These are phyloP conservation scores for Glyphotaelius pellucidus DNA, from an alignment of 2,888 invertebrate species.

Conservation along the genomic window DNA sequence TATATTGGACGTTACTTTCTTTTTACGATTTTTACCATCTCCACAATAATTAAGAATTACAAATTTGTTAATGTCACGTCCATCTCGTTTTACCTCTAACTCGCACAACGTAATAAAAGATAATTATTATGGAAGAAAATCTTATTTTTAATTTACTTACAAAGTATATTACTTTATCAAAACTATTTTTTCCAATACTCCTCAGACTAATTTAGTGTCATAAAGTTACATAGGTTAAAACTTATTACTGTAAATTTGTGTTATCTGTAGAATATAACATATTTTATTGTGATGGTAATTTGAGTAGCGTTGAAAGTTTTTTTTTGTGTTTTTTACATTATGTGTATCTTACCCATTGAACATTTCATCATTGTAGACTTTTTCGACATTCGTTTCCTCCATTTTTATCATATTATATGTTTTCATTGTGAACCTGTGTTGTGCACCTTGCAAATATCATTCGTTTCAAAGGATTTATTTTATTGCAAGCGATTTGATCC, in stretches of 20 bases:
- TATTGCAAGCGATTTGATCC: not conserved
- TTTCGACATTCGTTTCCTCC: not conserved
- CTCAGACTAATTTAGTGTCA: not conserved
- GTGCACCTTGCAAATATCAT: not conserved
- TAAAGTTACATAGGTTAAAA: not conserved
- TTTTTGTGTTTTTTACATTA: not conserved
- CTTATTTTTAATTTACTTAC: not conserved
- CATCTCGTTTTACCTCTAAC: not conserved
- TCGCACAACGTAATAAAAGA: not conserved
- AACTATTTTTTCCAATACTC: not conserved
- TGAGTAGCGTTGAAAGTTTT: not conserved
- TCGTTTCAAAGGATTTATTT: not conserved
- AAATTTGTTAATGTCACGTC: not conserved
- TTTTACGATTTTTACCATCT: not conserved
- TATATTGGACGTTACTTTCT: not conserved
- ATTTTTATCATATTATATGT: not conserved
- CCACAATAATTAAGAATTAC: not conserved
- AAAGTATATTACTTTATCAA: not conserved
- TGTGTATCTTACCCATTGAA: not conserved
- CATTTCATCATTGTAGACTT: not conserved
- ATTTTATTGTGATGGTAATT: not conserved
- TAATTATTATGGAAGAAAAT: not conserved
- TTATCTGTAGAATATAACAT: not conserved
- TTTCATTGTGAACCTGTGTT: not conserved
- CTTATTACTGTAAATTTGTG: not conserved